These are phyloP conservation scores for Lepidurus packardi DNA, from an alignment of 1,140 invertebrate species.

Conservation along the genomic window DNA sequence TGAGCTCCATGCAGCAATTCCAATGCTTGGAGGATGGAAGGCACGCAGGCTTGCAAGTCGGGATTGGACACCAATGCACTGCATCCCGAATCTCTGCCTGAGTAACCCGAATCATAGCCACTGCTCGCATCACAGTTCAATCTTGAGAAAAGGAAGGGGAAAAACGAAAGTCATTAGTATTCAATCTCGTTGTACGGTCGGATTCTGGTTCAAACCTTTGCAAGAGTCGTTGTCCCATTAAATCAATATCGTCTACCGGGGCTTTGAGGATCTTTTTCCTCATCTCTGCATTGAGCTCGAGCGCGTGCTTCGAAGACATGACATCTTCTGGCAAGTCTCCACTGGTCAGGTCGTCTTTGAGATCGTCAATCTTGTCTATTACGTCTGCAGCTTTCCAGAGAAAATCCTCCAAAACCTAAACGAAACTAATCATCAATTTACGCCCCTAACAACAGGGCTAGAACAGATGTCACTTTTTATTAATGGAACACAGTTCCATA, in stretches of 20 bases:
- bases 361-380: constrained; percentile 73
- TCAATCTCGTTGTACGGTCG: neutral
- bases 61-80: constrained; percentile 58
- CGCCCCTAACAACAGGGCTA: neutral
- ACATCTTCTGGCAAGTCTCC: constrained; percentile 28
- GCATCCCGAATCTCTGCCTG: constrained; percentile 53
- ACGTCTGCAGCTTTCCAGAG: constrained; percentile 89
- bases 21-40: constrained; percentile 65
- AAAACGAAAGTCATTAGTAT: neutral
- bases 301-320: constrained; percentile 28
- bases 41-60: constrained; percentile 59
- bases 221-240: constrained; percentile 59
- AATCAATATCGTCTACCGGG: constrained; percentile 84
- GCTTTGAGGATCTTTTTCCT: constrained; percentile 89
- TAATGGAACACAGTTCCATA: neutral
- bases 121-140: constrained; percentile 43
- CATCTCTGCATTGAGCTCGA: constrained; percentile 74
- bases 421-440: constrained; percentile 33
- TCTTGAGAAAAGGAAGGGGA: constrained; percentile 39
- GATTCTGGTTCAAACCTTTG: constrained; percentile 50
- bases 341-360: constrained; percentile 48
- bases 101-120: constrained; percentile 53
- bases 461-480: neutral
- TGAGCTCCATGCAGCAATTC: constrained; percentile 79
- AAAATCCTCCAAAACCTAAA: constrained; percentile 82